A percentile compares a stretch with the other conserved stretches of the same genome.
phyloP scores from a whole-genome alignment of 2,113 vertebrate species.

The Pipra filicauda region DNA sequence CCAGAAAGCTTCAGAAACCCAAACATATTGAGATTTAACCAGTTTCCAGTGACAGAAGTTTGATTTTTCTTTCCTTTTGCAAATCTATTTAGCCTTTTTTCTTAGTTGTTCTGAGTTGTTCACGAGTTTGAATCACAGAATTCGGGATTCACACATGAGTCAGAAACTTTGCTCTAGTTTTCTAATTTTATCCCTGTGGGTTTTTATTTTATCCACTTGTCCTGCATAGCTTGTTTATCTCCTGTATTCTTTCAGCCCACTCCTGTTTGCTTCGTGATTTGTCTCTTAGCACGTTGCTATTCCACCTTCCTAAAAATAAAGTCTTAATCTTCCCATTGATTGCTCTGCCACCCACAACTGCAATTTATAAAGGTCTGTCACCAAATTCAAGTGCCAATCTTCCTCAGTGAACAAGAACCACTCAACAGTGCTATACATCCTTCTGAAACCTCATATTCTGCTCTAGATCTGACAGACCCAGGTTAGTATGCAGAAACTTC shows the following conservation, averaged over 20 bases:
- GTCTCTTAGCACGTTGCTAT: not conserved
- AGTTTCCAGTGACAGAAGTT: not conserved
- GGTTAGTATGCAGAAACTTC: not conserved
- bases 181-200: not conserved
- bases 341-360: not conserved
- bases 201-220: not conserved
- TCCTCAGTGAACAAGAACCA: not conserved
- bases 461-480: not conserved
- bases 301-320: slow-evolving; percentile 6
- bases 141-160: not conserved
- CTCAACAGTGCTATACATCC: not conserved
- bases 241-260: not conserved
- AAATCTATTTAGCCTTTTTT: not conserved
- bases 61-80: not conserved
- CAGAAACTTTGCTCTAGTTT: not conserved
- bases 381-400: not conserved
- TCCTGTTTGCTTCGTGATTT: not conserved
- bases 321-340: not conserved
- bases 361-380: not conserved
- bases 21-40: not conserved
- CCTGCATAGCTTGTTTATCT: not conserved
- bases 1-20: not conserved
- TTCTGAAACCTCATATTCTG: not conserved
- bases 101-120: not conserved
- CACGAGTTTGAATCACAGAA: not conserved